These are phyloP conservation scores for Tenthredo notha DNA, from an alignment of 2,888 invertebrate species.

Conservation along the genomic window DNA sequence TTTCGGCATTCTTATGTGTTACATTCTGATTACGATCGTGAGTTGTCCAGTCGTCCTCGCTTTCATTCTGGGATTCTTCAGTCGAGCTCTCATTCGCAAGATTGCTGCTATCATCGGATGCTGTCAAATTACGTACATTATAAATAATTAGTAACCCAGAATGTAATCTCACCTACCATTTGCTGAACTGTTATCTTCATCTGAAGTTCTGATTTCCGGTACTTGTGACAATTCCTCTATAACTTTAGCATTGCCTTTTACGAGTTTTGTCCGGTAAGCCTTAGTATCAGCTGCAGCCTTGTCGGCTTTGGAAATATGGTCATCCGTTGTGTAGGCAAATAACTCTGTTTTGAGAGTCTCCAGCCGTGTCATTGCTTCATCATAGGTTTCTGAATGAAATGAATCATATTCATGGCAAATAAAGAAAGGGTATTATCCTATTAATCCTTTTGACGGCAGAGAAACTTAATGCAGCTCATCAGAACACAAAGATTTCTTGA, in stretches of 20 bases:
- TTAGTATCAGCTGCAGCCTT: constrained; percentile 30
- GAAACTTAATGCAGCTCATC: too few species aligned
- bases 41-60: constrained; percentile 15
- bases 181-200: neutral
- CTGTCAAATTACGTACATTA: constrained; percentile 18
- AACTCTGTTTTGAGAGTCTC: too few species aligned
- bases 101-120: neutral
- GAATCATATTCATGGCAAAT: too few species aligned
- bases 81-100: neutral
- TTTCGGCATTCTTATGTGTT: neutral
- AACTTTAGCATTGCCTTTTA: constrained; percentile 17
- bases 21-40: constrained; percentile 21
- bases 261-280: constrained; percentile 17
- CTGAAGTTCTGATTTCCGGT: constrained; percentile 5
- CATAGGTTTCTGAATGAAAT: too few species aligned
- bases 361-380: too few species aligned
- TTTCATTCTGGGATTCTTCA: constrained; percentile 18
- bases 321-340: constrained; percentile 18
- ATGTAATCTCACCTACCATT: constrained; percentile 27
- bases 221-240: constrained; percentile 27
- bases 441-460: too few species aligned
- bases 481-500: too few species aligned
- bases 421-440: too few species aligned
- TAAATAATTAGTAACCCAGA: constrained; percentile 7
- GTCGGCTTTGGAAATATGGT: constrained; percentile 9